These are phyloP conservation scores for Liasis olivaceus DNA, from an alignment of 2,797 vertebrate species.

Conservation along the genomic window DNA sequence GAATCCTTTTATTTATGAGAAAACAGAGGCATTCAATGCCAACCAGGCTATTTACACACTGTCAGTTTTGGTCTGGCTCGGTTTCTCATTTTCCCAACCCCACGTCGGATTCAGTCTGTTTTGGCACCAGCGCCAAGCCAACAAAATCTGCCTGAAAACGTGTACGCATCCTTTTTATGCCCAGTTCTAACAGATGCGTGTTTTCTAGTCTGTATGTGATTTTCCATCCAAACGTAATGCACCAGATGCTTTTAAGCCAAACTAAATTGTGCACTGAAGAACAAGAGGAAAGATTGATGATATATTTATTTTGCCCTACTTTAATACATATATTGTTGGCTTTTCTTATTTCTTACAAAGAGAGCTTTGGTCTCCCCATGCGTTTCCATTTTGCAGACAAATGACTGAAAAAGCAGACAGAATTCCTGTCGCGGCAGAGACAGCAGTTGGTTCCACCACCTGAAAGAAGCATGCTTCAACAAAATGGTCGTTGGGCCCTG, in stretches of 20 bases:
- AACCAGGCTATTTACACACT: no score
- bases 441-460: fast-evolving
- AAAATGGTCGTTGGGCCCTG: constrained; percentile 41
- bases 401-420: neutral
- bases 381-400: no score
- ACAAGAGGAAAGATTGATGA: neutral
- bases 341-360: neutral
- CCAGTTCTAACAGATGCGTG: neutral
- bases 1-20: neutral
- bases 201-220: neutral
- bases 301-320: neutral
- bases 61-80: neutral
- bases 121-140: neutral
- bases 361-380: neutral
- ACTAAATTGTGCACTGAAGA: neutral
- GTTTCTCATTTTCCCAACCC: neutral
- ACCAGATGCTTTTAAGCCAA: neutral
- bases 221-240: neutral
- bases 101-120: neutral
- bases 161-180: neutral
- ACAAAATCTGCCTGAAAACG: neutral
- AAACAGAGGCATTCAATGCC: neutral
- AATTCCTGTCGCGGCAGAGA: neutral
- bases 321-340: neutral
- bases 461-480: neutral